These are phyloP conservation scores for Agriopis aurantiaria DNA, from an alignment of 2,888 invertebrate species.

Conservation along the genomic window DNA sequence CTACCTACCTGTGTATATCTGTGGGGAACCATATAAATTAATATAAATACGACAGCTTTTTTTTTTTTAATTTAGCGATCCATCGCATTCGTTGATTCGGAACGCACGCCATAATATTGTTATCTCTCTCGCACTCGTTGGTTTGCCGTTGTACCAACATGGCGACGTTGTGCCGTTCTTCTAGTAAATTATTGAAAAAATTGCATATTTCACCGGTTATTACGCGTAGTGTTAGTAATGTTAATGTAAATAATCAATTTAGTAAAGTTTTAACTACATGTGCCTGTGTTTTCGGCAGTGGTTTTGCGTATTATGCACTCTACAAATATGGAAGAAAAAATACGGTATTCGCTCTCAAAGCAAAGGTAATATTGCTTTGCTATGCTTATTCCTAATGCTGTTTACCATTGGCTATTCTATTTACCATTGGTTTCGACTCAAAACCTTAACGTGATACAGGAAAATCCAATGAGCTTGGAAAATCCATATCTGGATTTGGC, in stretches of 20 bases:
- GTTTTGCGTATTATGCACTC: constrained; percentile 71
- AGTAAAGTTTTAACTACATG: constrained; percentile 71
- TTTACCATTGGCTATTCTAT: not conserved
- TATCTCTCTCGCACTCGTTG: constrained; percentile 65
- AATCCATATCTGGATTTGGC: not conserved
- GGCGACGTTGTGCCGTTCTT: constrained; percentile 80
- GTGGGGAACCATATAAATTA: too few species aligned
- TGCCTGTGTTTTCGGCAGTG: constrained; percentile 77
- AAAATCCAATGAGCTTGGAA: too few species aligned
- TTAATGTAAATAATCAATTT: constrained; percentile 64
- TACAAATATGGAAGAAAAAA: constrained; percentile 69
- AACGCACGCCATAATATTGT: not conserved
- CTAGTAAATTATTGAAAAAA: constrained; percentile 78
- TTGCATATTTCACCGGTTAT: constrained; percentile 67
- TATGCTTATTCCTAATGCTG: not conserved
- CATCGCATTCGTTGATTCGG: too few species aligned
- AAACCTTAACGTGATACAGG: not conserved
- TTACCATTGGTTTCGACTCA: not conserved
- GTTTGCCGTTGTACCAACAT: constrained; percentile 81
- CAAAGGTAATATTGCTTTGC: constrained; percentile 69
- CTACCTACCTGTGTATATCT: too few species aligned
- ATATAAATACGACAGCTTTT: too few species aligned
- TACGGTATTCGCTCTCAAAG: constrained; percentile 81
- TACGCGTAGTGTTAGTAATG: constrained; percentile 68
- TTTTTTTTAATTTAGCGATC: too few species aligned